Conservation (phyloP, 1,140 invertebrate genomes). For the Harlomillsia oculata region DNA sequence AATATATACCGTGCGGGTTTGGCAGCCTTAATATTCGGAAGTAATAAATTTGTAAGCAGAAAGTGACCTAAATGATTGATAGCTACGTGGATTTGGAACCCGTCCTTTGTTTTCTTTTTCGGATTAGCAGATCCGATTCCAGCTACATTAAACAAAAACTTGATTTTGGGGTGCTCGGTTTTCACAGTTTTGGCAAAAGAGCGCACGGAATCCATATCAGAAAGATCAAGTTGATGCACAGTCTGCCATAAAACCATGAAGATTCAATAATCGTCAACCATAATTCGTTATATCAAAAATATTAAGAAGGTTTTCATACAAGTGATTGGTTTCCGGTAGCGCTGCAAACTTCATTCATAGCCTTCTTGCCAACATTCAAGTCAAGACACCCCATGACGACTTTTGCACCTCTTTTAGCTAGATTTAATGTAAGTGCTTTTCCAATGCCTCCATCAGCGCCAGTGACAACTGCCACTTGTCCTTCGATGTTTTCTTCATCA, state of each 20-base stretch:
- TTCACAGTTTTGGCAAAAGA: slow-evolving; percentile 56
- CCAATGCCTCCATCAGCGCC: slow-evolving; percentile 13
- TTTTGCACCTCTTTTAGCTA: slow-evolving; percentile 49
- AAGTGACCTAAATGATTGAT: slow-evolving; percentile 23
- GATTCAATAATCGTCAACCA: not conserved
- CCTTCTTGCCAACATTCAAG: slow-evolving; percentile 49
- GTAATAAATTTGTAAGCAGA: slow-evolving; percentile 58
- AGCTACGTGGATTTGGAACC: slow-evolving; percentile 55
- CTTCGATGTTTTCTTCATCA: slow-evolving; percentile 18
- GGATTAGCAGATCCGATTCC: slow-evolving; percentile 48
- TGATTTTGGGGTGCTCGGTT: slow-evolving; percentile 50
- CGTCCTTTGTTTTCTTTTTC: slow-evolving; percentile 57
- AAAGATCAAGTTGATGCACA: slow-evolving; percentile 56
- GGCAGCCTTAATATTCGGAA: slow-evolving; percentile 18
- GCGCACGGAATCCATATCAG: slow-evolving; percentile 59
- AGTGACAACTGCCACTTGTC: slow-evolving; percentile 20
- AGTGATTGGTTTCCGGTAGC: not conserved
- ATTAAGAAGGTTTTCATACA: slow-evolving; percentile 21
- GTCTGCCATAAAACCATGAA: slow-evolving; percentile 28
- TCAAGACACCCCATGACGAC: slow-evolving; percentile 66
- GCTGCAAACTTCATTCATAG: slow-evolving; percentile 37
- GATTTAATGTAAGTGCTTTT: slow-evolving; percentile 1
- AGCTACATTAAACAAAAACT: slow-evolving; percentile 69
- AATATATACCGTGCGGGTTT: slow-evolving; percentile 3
- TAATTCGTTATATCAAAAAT: slow-evolving; percentile 37